Percentiles rank a stretch among this genome's conserved stretches.
Conservation (phyloP, 2,888 invertebrate species). For the Tiliacea aurago region DNA sequence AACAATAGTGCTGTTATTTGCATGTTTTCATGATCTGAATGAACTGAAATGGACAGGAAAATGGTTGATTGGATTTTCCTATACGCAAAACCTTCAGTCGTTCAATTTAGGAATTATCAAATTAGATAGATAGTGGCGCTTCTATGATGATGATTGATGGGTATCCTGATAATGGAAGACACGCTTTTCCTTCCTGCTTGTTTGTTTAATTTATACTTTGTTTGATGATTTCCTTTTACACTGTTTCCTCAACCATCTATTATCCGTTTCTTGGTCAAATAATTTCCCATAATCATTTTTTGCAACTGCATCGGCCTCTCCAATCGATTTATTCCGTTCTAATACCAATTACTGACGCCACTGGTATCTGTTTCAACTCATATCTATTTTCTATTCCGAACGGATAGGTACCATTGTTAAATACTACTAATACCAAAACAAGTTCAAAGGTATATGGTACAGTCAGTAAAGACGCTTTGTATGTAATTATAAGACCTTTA, state of each 20-base stretch:
- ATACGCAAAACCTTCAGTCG: background rate
- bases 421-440: no score
- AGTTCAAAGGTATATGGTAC: no score
- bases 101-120: background rate
- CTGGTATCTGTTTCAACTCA: no score
- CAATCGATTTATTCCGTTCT: no score
- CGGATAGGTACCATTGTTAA: no score
- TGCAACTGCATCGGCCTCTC: background rate
- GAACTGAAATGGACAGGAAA: conserved; percentile 1
- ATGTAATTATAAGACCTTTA: no score
- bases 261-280: background rate
- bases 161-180: background rate
- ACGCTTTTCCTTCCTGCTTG: background rate
- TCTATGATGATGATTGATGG: background rate
- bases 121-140: background rate
- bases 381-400: no score
- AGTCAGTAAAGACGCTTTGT: no score
- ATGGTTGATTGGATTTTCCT: background rate
- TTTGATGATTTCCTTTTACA: background rate
- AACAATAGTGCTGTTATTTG: no score
- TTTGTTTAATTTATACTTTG: background rate
- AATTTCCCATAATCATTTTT: background rate
- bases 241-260: background rate
- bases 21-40: background rate
- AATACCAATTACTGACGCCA: no score